A percentile compares a stretch with the other conserved stretches of the same genome.
Conservation (phyloP, 2,888 invertebrate species). For the Lepetodrilus schrolli region DNA sequence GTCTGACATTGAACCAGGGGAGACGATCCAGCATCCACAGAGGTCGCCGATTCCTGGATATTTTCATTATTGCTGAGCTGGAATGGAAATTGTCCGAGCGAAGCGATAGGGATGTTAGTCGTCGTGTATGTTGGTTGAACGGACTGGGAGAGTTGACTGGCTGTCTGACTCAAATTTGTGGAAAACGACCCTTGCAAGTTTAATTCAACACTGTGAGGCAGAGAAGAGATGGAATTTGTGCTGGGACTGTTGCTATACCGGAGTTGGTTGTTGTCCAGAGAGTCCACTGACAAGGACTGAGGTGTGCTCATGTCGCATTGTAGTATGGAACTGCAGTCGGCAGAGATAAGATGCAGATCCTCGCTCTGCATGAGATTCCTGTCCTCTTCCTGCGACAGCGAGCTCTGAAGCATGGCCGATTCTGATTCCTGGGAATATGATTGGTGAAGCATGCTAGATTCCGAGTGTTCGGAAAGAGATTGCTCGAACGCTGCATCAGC, state of each 20-base stretch:
- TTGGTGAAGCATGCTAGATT: background rate
- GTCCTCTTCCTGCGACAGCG: background rate
- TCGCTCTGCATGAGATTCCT: background rate
- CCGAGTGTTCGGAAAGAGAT: background rate
- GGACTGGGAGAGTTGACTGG: background rate
- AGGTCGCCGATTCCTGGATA: background rate
- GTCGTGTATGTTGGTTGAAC: constrained; percentile 1
- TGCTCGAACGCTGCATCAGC: background rate
- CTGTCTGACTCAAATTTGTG: background rate
- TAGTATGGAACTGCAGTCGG: background rate
- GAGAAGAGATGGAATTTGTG: background rate
- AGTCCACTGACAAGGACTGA: background rate
- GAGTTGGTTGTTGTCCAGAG: background rate
- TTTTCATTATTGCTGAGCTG: background rate
- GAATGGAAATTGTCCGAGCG: background rate
- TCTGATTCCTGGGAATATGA: background rate
- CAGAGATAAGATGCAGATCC: background rate
- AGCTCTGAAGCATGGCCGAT: background rate
- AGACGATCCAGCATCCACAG: background rate
- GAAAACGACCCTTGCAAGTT: background rate
- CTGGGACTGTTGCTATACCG: background rate
- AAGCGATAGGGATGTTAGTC: background rate
- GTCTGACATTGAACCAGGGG: background rate
- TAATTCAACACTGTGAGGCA: background rate
- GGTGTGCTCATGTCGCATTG: background rate